Percentiles rank a stretch among this genome's conserved stretches.
phyloP scores from a whole-genome alignment of 1,140 invertebrate species.

The Scaptodrosophila lebanonensis region DNA sequence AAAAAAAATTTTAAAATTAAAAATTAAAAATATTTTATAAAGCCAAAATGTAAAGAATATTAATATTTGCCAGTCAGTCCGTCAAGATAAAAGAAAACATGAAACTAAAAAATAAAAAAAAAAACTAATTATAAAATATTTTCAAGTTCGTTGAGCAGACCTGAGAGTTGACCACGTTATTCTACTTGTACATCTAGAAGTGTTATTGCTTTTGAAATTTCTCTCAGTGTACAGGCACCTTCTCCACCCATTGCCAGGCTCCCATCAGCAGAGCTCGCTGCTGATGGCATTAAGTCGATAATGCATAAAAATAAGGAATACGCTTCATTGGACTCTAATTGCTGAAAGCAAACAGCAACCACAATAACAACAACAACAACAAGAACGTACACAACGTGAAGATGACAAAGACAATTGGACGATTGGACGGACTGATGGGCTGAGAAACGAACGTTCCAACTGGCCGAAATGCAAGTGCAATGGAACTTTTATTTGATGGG shows the following conservation, averaged over 20 bases:
- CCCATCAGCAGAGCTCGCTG: conserved; percentile 29
- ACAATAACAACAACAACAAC: conserved; percentile 23
- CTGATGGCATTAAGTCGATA: conserved; percentile 69
- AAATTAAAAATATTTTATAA: too few relatives aligned
- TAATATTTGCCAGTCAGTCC: too few relatives aligned
- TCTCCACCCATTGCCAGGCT: not conserved
- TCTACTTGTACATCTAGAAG: too few relatives aligned
- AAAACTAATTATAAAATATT: too few relatives aligned
- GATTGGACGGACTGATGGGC: conserved; percentile 6
- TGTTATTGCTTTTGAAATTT: conserved; percentile 13
- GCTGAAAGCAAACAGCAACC: conserved; percentile 59
- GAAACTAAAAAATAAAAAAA: too few relatives aligned
- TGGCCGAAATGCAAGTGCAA: conserved; percentile 20
- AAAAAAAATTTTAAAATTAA: too few relatives aligned
- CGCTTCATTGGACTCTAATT: conserved; percentile 73
- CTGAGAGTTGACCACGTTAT: too few relatives aligned
- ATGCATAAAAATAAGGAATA: conserved; percentile 73
- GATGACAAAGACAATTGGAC: conserved; percentile 34
- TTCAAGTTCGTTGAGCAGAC: too few relatives aligned
- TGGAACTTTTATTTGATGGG: conserved; percentile 31
- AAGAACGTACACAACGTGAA: conserved; percentile 10
- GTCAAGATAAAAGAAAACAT: too few relatives aligned
- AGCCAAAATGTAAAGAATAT: too few relatives aligned
- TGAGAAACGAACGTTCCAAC: not conserved
- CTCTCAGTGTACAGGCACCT: conserved; percentile 22